Conservation (phyloP, 2,888 invertebrate genomes). For the Drosophila subsilvestris region DNA sequence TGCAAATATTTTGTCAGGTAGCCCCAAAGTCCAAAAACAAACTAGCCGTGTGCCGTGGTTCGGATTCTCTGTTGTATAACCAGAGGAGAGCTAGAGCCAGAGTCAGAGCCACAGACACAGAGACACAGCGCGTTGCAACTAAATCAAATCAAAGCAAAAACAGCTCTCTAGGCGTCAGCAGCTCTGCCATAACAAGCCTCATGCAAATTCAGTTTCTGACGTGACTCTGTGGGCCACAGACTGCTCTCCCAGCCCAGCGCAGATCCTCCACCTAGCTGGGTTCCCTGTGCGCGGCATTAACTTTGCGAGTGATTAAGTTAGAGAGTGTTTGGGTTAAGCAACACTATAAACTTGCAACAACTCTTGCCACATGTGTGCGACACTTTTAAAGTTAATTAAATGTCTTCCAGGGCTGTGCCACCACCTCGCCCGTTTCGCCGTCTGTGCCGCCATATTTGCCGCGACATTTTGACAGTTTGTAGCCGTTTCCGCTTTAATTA, state of each 20-base stretch:
- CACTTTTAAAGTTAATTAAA: slow-evolving; percentile 71
- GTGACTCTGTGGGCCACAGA: slow-evolving; percentile 14
- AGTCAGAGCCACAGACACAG: neutral
- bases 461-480: slow-evolving; percentile 67
- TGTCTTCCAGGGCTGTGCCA: slow-evolving; percentile 13
- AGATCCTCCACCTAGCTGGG: neutral
- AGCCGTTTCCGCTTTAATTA: slow-evolving; percentile 62
- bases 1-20: slow-evolving; percentile 74
- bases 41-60: slow-evolving; percentile 48
- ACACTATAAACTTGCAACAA: slow-evolving; percentile 16
- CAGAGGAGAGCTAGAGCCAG: slow-evolving; percentile 17
- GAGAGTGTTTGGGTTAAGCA: slow-evolving; percentile 46
- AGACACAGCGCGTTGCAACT: slow-evolving; percentile 42
- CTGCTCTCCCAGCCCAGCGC: too few relatives aligned
- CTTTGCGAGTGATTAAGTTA: slow-evolving; percentile 55
- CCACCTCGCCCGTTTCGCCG: neutral
- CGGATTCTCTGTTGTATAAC: slow-evolving; percentile 9
- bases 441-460: slow-evolving; percentile 15
- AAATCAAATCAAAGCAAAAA: slow-evolving; percentile 69
- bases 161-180: slow-evolving; percentile 7
- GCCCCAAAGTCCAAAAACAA: slow-evolving; percentile 45
- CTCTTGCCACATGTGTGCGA: slow-evolving; percentile 42
- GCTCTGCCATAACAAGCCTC: slow-evolving; percentile 46
- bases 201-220: slow-evolving; percentile 59
- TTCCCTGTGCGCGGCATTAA: slow-evolving; percentile 12